phyloP scores from a whole-genome alignment of 2,888 invertebrate genomes.

The Caenorhabditis sulstoni region DNA sequence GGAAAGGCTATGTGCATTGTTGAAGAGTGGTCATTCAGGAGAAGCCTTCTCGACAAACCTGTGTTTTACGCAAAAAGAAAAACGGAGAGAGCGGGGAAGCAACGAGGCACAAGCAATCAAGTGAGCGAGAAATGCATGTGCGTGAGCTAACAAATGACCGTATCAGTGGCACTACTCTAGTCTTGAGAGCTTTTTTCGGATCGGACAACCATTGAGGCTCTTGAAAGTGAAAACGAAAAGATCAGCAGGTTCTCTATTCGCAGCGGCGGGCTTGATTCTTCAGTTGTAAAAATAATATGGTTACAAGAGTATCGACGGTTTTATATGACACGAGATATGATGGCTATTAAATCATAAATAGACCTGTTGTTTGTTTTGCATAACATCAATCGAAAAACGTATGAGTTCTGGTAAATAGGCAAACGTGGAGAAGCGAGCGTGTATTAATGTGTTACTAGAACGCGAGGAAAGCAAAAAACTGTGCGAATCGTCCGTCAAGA shows the following conservation, averaged over 20 bases:
- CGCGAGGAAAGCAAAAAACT: conserved; percentile 18
- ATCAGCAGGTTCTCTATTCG: neutral
- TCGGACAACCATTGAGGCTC: conserved; percentile 40
- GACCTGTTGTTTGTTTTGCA: conserved; percentile 51
- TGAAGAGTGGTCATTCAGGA: conserved; percentile 48
- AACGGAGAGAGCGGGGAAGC: conserved; percentile 1
- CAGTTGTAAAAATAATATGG: neutral
- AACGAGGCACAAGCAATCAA: conserved; percentile 47
- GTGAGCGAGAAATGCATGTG: conserved; percentile 56
- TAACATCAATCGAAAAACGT: conserved; percentile 17
- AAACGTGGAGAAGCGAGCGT: conserved; percentile 7
- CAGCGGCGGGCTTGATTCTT: too few species aligned
- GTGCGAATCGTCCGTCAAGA: conserved; percentile 38
- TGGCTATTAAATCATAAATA: conserved; percentile 16
- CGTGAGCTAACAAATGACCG: conserved; percentile 59
- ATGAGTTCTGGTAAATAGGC: conserved; percentile 17
- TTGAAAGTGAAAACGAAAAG: conserved; percentile 37
- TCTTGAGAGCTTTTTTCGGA: conserved; percentile 57
- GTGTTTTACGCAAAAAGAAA: conserved; percentile 53
- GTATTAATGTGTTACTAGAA: conserved; percentile 36
- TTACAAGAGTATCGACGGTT: neutral
- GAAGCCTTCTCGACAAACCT: conserved; percentile 44
- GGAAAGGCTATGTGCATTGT: conserved; percentile 23
- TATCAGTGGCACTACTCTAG: conserved; percentile 56
- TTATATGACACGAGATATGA: neutral